Evolutionary conservation across 2,797 vertebrate species (phyloP), one percentile per base, ranked within the genome.

Genomic region (Myotis planiceps): DNA sequence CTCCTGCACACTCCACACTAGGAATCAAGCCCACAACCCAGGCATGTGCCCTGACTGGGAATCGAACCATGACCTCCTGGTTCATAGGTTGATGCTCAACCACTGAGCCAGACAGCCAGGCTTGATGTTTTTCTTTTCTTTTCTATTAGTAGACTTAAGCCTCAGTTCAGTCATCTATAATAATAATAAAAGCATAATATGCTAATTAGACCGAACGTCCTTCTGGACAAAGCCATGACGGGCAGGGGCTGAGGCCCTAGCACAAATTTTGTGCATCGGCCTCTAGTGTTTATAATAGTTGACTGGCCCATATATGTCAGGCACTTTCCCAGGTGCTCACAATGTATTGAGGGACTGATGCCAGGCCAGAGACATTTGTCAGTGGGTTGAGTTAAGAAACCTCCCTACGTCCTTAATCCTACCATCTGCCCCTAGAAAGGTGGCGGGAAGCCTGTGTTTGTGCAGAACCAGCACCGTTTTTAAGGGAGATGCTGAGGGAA

Each of bases 91-190:
- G 13, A 60, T 60, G 58, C 27, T 60, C 58, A 6, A 29, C 27
- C 58, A 5, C 25, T 14, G 58, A 60, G 58, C 27, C 27, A 60
- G 58, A 13, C 58, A 29, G 58, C 58, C 58, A 60, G 27, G 58
- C 16, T 60, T 63, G 13, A 32, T 86, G 2, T 53, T 87, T 92
- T 90, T 92, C 14, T 75, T 75, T 69, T n/a, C 7, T 92, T 97
- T 93, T 85, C 15, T 83, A 0, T 49, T 85, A 14, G 6, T 82
- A n/a, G 15, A 72, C 71, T 2, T 53, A 74, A 32, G 32, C 32
- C 60, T 25, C 21, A 34, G 23, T 85, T 93, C 9, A 9, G 9
- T 71, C 25, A 55, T 74, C 81, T 94, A 12, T 42, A 42, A 42
- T 42, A 42, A 42, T 45, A 45, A 45, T 14, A 45, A 45, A 45